These are phyloP conservation scores for Drosophila seclusa DNA, from an alignment of 2,888 invertebrate genomes.

Conservation along the genomic window DNA sequence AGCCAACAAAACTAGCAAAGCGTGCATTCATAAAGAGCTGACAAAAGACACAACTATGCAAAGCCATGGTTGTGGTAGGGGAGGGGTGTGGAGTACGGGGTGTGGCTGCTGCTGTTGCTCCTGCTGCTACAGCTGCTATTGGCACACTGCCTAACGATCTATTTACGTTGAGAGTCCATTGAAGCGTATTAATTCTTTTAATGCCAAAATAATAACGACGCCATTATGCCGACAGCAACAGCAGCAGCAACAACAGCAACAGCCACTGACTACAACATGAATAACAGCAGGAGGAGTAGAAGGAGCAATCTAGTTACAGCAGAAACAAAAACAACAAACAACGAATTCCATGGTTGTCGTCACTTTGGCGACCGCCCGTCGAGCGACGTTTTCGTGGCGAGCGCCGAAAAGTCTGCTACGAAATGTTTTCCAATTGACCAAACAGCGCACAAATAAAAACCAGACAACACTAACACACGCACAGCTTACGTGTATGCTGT, in stretches of 20 bases:
- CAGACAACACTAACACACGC: constrained; percentile 49
- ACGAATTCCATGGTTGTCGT: constrained; percentile 43
- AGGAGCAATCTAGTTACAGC: constrained; percentile 23
- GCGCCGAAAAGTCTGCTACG: constrained; percentile 77
- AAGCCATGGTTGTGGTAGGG: neutral
- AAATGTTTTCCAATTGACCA: constrained; percentile 81
- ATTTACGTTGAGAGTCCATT: constrained; percentile 77
- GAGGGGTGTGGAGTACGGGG: neutral
- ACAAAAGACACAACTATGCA: constrained; percentile 9
- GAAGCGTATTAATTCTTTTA: constrained; percentile 81
- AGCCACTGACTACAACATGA: neutral
- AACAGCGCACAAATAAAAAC: constrained; percentile 75
- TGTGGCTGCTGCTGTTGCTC: neutral
- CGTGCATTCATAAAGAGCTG: constrained; percentile 53
- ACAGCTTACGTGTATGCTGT: constrained; percentile 19
- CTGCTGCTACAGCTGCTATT: constrained; percentile 20
- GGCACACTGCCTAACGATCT: constrained; percentile 76
- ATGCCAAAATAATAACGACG: constrained; percentile 80
- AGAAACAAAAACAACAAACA: constrained; percentile 20
- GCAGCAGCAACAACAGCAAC: constrained; percentile 29
- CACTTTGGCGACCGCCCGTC: constrained; percentile 69
- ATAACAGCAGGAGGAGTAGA: neutral
- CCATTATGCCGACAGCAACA: constrained; percentile 73
- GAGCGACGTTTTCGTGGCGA: constrained; percentile 43
- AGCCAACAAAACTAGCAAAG: constrained; percentile 63